Conservation (phyloP, 2,113 vertebrate species). For the Corapipo altera region DNA sequence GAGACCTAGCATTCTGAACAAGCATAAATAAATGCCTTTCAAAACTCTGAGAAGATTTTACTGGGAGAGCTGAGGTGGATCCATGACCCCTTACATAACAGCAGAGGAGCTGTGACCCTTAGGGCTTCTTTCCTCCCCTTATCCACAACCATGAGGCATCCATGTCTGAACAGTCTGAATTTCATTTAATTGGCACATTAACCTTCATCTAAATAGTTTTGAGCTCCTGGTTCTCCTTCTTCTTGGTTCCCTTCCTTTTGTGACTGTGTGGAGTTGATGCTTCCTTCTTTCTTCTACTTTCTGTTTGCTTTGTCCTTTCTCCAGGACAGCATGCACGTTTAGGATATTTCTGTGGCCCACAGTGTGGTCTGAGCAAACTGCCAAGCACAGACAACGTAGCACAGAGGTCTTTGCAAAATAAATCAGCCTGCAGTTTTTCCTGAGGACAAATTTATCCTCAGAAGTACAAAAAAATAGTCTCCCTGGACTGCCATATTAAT, state of each 20-base stretch:
- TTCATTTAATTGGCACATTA: background rate
- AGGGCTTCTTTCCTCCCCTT: background rate
- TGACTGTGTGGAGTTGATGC: background rate
- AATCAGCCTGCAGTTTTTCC: background rate
- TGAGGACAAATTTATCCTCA: background rate
- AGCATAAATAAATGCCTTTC: conserved; percentile 27
- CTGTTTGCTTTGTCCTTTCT: background rate
- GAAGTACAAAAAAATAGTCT: background rate
- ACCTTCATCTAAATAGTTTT: background rate
- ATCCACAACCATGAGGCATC: background rate
- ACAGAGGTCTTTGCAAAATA: background rate
- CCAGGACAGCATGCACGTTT: background rate
- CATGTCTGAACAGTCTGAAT: background rate
- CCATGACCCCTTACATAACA: background rate
- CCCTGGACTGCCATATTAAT: background rate
- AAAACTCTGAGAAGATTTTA: background rate
- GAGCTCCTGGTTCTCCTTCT: background rate
- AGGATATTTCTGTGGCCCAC: background rate
- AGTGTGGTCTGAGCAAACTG: background rate
- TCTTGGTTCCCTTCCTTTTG: background rate
- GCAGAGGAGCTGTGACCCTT: background rate
- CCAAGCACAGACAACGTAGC: background rate
- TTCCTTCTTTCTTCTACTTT: background rate
- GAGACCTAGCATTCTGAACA: conserved; percentile 6
- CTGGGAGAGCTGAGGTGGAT: background rate